Evolutionary conservation across 2,113 vertebrate species (phyloP).

Genomic region (Clarias batrachus): DNA sequence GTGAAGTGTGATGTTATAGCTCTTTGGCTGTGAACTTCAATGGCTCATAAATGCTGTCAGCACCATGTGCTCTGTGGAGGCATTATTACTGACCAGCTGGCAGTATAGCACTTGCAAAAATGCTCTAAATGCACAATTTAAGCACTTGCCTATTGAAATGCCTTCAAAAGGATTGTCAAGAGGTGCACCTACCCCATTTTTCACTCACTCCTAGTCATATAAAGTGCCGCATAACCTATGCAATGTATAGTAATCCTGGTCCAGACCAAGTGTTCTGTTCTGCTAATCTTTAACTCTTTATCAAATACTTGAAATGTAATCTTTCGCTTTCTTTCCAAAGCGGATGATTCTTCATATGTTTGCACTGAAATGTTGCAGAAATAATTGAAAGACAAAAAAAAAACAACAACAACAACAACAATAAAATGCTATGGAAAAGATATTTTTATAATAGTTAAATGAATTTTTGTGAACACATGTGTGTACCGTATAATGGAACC

Average conservation of each 20-base stretch:
- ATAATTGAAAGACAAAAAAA: conserved; percentile 77
- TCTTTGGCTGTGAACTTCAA: conserved; percentile 43
- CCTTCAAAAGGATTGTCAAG: conserved; percentile 88
- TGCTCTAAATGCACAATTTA: conserved; percentile 84
- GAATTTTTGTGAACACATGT: conserved; percentile 82
- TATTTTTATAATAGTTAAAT: conserved; percentile 98
- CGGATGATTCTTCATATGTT: conserved; percentile 98
- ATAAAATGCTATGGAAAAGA: conserved; percentile 92
- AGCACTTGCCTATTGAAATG: conserved; percentile 94
- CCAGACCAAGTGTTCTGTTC: conserved; percentile 76
- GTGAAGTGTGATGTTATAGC: conserved; percentile 32
- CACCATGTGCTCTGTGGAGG: conserved; percentile 50
- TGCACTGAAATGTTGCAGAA: conserved; percentile 99
- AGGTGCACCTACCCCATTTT: conserved; percentile 70
- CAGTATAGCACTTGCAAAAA: conserved; percentile 85
- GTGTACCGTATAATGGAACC: conserved; percentile 90
- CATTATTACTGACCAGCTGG: conserved; percentile 70
- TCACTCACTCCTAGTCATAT: conserved; percentile 76
- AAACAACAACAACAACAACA: conserved; percentile 62
- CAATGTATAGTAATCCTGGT: conserved; percentile 94
- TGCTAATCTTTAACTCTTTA: conserved; percentile 78
- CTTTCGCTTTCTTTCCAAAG: conserved; percentile 97
- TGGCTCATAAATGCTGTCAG: conserved; percentile 43
- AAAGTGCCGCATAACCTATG: conserved; percentile 97
- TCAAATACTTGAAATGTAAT: conserved; percentile 99